Conservation (phyloP, 2,113 vertebrate genomes). For the Platycercus adscitus region DNA sequence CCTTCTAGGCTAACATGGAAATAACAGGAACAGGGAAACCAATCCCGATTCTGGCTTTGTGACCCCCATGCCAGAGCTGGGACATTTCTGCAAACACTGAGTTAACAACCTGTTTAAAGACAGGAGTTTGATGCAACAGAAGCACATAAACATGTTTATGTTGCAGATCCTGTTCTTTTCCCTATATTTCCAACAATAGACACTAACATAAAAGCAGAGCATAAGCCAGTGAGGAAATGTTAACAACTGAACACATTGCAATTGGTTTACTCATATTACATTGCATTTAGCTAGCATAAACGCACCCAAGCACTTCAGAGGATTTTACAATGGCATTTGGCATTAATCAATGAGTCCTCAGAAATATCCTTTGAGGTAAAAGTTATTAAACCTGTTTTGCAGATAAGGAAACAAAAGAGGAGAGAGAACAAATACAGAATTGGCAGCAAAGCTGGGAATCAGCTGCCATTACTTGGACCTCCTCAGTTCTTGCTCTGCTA, state of each 20-base stretch:
- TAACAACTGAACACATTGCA: not conserved
- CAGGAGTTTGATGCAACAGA: not conserved
- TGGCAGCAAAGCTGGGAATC: not conserved
- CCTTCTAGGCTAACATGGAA: not conserved
- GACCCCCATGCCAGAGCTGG: not conserved
- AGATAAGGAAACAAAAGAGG: not conserved
- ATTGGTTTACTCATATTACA: not conserved
- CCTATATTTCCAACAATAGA: not conserved
- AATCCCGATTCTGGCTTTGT: not conserved
- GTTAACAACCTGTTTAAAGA: not conserved
- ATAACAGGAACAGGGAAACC: not conserved
- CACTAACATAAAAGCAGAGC: not conserved
- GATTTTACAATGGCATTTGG: not conserved
- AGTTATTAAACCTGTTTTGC: not conserved
- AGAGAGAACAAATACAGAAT: not conserved
- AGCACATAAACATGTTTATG: not conserved
- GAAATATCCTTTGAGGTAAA: not conserved
- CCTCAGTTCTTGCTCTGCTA: not conserved
- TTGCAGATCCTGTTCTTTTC: not conserved
- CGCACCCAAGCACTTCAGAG: not conserved
- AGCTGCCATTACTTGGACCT: not conserved
- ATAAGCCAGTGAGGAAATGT: not conserved
- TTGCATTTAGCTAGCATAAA: not conserved
- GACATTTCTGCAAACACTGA: not conserved
- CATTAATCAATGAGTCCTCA: slow-evolving; percentile 9